Base-by-base conservation (phyloP, 2,888 invertebrate genomes). In the Desoria tigrina region DNA sequence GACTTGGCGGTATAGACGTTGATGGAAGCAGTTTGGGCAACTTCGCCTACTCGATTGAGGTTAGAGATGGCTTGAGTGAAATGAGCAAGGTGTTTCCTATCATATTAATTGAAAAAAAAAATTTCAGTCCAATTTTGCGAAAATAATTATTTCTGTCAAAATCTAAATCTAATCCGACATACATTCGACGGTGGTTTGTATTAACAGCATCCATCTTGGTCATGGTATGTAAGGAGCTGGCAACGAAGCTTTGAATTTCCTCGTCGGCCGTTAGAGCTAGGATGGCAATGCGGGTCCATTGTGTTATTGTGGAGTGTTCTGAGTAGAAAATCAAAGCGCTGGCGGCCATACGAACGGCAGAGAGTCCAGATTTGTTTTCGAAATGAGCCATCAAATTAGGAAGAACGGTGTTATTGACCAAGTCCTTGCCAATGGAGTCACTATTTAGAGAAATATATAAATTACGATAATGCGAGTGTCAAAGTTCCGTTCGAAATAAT, bases 301-400 rank as follows among this genome's bases (percentile, higher is more conserved):
- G 39, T 37, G 37, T 11, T 21, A 2, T 23, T 7, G 42, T 39
- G 42, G 57, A 37, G 57, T 57, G 57, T 24, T 57, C 42, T 9
- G 18, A 57, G 7, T 7, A 18, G 42, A 57, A 42, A 42, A 57
- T 28, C 18, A 57, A 16, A 18, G 57, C 23, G 23, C 7, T 23
- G 24, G 39, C 37, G 28, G 57, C 57, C 57, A 57, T 57, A 18
- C 57, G 57, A 37, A 23, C 42, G n/a, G 57, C 21, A 4, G 42
- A 21, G n/a, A 42, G 57, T 16, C 18, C 21, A 23, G 57, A 9
- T 14, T 32, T 14, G 18, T 37, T 24, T 23, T 23, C 14, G 4
- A 21, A 14, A 24, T 57, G 57, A 37, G 39, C 42, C 57, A 57
- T 39, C 18, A 57, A 24, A 18, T 42, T 57, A 24, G 57, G 57